These are phyloP conservation scores for Bubalus kerabau DNA, from an alignment of 2,113 vertebrate genomes.

Conservation along the genomic window DNA sequence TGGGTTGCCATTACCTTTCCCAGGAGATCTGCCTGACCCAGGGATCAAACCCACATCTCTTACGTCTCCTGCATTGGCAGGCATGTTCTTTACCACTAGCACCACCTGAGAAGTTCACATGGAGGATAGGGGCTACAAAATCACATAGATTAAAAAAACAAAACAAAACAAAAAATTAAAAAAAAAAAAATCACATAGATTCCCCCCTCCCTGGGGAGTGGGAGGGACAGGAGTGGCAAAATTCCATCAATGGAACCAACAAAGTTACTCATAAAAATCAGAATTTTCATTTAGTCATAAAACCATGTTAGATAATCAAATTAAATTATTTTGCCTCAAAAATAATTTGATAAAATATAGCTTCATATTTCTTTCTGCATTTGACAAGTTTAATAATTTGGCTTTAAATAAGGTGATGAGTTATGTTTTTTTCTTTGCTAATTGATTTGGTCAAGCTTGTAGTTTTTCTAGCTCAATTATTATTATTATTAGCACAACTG, in stretches of 20 bases:
- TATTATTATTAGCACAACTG: background rate
- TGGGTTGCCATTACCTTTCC: background rate
- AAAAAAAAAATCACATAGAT: background rate
- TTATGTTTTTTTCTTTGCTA: background rate
- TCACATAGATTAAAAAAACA: background rate
- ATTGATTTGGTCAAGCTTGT: background rate
- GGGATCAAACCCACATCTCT: background rate
- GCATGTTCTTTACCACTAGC: background rate
- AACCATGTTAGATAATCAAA: background rate
- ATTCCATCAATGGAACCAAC: background rate
- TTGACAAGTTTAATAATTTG: background rate
- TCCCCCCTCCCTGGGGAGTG: fast-evolving
- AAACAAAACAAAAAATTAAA: too few species aligned
- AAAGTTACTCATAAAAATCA: background rate
- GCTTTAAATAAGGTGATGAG: background rate
- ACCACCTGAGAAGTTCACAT: background rate
- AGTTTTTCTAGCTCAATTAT: background rate
- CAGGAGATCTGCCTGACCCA: background rate
- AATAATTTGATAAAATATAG: background rate
- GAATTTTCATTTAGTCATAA: background rate
- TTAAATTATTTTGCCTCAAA: background rate
- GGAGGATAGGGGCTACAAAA: background rate
- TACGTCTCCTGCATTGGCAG: background rate
- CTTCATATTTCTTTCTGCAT: background rate
- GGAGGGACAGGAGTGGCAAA: background rate